Evolutionary conservation across 2,113 vertebrate species (phyloP), one percentile per base, ranked within the genome.

Genomic region (Amazona guildingii): DNA sequence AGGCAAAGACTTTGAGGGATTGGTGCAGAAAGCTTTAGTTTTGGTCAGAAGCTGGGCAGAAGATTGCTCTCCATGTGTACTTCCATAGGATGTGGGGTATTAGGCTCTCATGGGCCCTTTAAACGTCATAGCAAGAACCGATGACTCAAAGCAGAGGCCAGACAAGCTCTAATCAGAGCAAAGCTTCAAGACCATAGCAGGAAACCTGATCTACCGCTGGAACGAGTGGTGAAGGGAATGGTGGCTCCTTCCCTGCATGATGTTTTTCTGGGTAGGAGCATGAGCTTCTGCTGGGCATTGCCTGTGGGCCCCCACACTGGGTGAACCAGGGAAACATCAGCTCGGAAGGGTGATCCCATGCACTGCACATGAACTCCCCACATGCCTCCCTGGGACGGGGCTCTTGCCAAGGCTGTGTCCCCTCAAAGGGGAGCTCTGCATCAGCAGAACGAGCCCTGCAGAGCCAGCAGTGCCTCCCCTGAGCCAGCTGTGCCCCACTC

Each of bases 401-500:
- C 2, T 0, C 52, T 55, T 2, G 13, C 66, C 77, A 88, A 85
- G 39, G n/a, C 1, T 1, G 2, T 35, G 33, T 86, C 28, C 68
- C 51, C 46, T 67, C 1, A 0, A 51, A 77, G n/a, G 37, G 24
- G 46, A 88, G 54, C 41, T 74, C 67, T 77, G 74, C 1, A 0
- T 54, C 75, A 90, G 67, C 37, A 64, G 75, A 43, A 85, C 1
- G 3, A 83, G 35, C 51, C 17, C 0, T 1, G 6, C 7, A 3
- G 91, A 90, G 91, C 80, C 91, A 92, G 69, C 66, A 85, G 78
- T 27, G 81, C 95, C 83, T 87, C 86, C 94, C 69, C 89, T 16
- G 5, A 91, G 84, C 84, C 96, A 89, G 28, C 86, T 83, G 83
- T 43, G 91, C 44, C 8, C 41, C 70, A 11, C 35, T 89, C 49